Evolutionary conservation across 2,797 vertebrate genomes (phyloP).

Genomic region (Poeciliopsis paucimaculata): DNA sequence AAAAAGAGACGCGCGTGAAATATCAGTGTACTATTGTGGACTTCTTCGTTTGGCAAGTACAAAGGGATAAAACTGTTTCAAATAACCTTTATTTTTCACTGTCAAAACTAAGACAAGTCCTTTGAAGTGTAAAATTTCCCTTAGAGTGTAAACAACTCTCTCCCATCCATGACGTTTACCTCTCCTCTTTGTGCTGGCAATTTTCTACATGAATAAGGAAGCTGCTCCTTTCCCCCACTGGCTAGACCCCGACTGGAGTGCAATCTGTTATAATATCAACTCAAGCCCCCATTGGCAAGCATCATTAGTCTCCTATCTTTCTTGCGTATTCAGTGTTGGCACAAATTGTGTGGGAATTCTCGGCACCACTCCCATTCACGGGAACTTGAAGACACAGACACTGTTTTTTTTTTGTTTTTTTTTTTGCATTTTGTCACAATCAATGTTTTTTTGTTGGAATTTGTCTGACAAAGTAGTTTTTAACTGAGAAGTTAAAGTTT

Average conservation of each 20-base stretch:
- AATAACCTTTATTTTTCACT: conserved; percentile 79
- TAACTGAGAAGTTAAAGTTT: not conserved
- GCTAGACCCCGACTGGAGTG: conserved; percentile 66
- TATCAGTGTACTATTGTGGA: conserved; percentile 15
- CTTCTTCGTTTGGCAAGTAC: conserved; percentile 51
- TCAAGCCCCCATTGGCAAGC: conserved; percentile 67
- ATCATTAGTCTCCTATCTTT: conserved; percentile 67
- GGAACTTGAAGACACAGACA: conserved; percentile 22
- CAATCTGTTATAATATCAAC: conserved; percentile 77
- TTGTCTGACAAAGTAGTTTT: not conserved
- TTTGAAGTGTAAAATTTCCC: conserved; percentile 79
- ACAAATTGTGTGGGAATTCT: conserved; percentile 44
- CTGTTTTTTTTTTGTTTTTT: not conserved
- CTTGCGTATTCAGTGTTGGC: conserved; percentile 55
- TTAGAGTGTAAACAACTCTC: conserved; percentile 77
- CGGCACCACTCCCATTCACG: conserved; percentile 45
- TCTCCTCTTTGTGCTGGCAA: conserved; percentile 74
- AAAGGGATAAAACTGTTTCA: conserved; percentile 61
- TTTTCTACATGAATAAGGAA: conserved; percentile 81
- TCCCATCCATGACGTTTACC: conserved; percentile 73
- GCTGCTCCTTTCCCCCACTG: conserved; percentile 66
- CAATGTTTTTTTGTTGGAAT: not conserved
- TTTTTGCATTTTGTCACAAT: not conserved
- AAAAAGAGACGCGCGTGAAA: conserved; percentile 1
- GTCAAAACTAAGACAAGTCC: conserved; percentile 75